Base-by-base conservation (phyloP, 2,113 vertebrate genomes). In the Propithecus coquereli region DNA sequence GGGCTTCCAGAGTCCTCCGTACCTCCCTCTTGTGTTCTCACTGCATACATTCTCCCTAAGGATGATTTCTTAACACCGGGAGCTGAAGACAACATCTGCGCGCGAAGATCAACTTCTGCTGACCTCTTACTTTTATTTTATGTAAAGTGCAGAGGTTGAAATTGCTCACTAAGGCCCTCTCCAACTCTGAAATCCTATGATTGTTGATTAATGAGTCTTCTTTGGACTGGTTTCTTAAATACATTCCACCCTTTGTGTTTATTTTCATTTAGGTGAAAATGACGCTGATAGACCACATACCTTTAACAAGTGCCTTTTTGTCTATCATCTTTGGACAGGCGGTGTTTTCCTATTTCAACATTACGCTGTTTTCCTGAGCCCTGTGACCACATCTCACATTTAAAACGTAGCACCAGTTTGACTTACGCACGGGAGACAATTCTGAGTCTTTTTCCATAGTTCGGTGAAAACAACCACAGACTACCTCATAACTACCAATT, bases 241-340 rank as follows among this genome's bases (percentile, higher is more conserved):
- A 23, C 18, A 73, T 70, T 68, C 32, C 63, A 86, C 18, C 17
- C 7, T 14, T 87, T 65, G 40, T 65, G 8, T 65, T 96, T 87
- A 23, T 63, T 95, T 81, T 94, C 50, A 4, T 59, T 77, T 65
- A 63, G 54, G 50, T 43, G 11, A 83, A 87, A 85, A 90, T 47
- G 32, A 77, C n/a, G 57, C 30, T 11, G 40, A 45, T 43, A 20
- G 77, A 68, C 32, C 22, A 57, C 34, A 8, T 54, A 70, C 37
- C 82, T 90, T 94, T 50, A 34, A 61, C 84, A 95, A 61, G 45
- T 77, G 54, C 40, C 50, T 32, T 85, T 93, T 74, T 90, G 70
- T 90, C 54, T 84, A 20, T 83, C 14, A 7, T 57, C 52, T 47
- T 0, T 12, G 52, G 16, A 59, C 50, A 87, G 52, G 54, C 65